Evolutionary conservation across 92 coral and sea anemone genomes (phyloP).

Genomic region (Umimayanthus chanpuru): DNA sequence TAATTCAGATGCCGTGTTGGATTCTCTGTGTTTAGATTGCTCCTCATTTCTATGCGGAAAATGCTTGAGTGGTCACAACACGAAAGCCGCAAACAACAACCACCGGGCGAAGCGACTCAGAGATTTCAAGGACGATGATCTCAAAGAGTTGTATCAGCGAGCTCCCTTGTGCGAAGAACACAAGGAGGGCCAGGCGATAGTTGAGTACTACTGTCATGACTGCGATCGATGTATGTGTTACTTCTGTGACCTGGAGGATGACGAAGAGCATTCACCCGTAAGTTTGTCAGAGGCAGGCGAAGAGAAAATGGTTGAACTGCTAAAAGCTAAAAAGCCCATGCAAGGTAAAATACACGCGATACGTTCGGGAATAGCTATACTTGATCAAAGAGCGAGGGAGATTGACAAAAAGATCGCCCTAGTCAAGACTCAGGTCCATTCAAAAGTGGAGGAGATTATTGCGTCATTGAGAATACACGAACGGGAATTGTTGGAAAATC

Average conservation of each 20-base stretch:
- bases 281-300: constrained; percentile 60
- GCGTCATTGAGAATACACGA: constrained; percentile 70
- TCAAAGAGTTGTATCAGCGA: constrained; percentile 59
- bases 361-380: constrained; percentile 49
- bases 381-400: constrained; percentile 66
- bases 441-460: constrained; percentile 66
- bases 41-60: constrained; percentile 61
- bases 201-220: constrained; percentile 73
- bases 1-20: constrained; percentile 27
- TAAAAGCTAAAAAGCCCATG: constrained; percentile 44
- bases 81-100: constrained; percentile 36
- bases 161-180: constrained; percentile 68
- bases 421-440: constrained; percentile 69
- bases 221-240: constrained; percentile 74
- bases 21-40: constrained; percentile 81
- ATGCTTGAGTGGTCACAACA: constrained; percentile 51
- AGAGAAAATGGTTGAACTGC: constrained; percentile 38
- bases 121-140: constrained; percentile 61
- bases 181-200: constrained; percentile 51
- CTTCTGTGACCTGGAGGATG: constrained; percentile 68
- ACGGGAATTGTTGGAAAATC: constrained; percentile 63
- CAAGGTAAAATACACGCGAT: constrained; percentile 52
- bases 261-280: constrained; percentile 64
- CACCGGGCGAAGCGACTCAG: constrained; percentile 60
- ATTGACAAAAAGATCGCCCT: constrained; percentile 66